Evolutionary conservation across 2,797 vertebrate species (phyloP), one percentile per base, ranked within the genome.

Genomic region (Pseudochromis fuscus): DNA sequence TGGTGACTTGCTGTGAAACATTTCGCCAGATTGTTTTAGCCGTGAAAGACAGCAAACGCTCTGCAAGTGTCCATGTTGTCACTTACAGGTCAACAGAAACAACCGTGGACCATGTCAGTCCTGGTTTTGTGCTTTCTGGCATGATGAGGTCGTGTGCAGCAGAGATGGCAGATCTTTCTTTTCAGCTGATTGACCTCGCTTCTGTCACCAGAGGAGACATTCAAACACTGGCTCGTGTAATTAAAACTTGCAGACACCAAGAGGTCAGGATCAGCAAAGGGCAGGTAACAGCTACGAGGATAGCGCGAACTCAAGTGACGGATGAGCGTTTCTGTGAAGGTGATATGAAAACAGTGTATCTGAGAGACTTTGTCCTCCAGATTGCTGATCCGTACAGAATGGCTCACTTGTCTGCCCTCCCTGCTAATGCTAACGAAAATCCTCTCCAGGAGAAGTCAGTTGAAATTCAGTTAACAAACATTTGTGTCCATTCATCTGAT

Each of bases 401-500:
- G 3, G 61, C 60, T 48, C 55, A 82, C 16, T 55, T 97, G 67
- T 94, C 92, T 68, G 94, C 93, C 23, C 60, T 90, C 45, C 65
- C 89, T 40, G 71, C n/a, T 24, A 58, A 65, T 5, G 8, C 49
- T 1, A 18, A 52, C 44, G 59, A 66, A 65, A 28, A 65, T 38
- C 37, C 58, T 24, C 15, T 88, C 75, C 71, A 61, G 16, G 50
- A 79, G 24, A 84, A 87, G 37, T 89, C 85, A 3, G 83, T 95
- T 53, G 93, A 96, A 88, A 84, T 97, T 71, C 81, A 89, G 75
- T 80, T 96, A 8, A 89, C 87, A 38, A 93, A 87, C 79, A 79
- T 96, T n/a, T 95, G 95, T 42, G 72, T 95, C 31, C 96, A 97
- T 84, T 95, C 96, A 7, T 94, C 94, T 3, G 95, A 97, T 84